Conservation (phyloP, 2,888 invertebrate genomes). For the Drosophila demipolita region DNA sequence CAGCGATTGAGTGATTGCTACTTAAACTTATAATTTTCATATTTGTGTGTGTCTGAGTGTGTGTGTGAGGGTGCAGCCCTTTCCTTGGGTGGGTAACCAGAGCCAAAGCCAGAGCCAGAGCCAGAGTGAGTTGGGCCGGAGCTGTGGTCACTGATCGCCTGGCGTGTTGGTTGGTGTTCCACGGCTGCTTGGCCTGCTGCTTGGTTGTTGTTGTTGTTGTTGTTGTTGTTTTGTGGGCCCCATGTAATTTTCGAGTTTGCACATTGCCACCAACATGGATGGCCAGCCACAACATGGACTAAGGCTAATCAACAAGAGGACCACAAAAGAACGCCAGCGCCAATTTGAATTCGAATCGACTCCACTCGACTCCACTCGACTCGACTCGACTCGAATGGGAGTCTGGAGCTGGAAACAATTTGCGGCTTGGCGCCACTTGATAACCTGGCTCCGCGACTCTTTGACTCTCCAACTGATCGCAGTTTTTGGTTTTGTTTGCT, state of each 20-base stretch:
- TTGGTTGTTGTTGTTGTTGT: not conserved
- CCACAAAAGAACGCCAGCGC: constrained; percentile 30
- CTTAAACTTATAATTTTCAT: constrained; percentile 85
- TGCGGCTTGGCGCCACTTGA: constrained; percentile 83
- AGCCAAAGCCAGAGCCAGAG: constrained; percentile 7
- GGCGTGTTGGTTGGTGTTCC: constrained; percentile 31
- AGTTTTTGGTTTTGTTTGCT: constrained; percentile 52
- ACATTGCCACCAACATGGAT: constrained; percentile 79
- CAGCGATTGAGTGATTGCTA: constrained; percentile 85
- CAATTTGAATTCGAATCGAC: constrained; percentile 77
- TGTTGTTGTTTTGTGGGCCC: constrained; percentile 9
- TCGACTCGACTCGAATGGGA: constrained; percentile 30
- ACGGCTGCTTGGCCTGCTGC: constrained; percentile 19
- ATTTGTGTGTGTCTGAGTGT: constrained; percentile 73
- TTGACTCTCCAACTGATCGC: constrained; percentile 27
- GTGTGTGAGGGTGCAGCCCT: constrained; percentile 59
- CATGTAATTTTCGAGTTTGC: constrained; percentile 82
- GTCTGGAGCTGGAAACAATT: constrained; percentile 70
- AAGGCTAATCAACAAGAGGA: constrained; percentile 56
- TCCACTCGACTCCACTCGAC: constrained; percentile 25
- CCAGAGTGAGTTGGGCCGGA: not conserved
- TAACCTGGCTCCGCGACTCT: constrained; percentile 59
- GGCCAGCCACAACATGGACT: constrained; percentile 65
- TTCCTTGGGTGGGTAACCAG: constrained; percentile 59
- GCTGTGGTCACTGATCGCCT: constrained; percentile 34